A percentile compares a stretch with the other conserved stretches of the same genome.
Conservation (phyloP, 1,140 invertebrate genomes). For the Belonocnema kinseyi region DNA sequence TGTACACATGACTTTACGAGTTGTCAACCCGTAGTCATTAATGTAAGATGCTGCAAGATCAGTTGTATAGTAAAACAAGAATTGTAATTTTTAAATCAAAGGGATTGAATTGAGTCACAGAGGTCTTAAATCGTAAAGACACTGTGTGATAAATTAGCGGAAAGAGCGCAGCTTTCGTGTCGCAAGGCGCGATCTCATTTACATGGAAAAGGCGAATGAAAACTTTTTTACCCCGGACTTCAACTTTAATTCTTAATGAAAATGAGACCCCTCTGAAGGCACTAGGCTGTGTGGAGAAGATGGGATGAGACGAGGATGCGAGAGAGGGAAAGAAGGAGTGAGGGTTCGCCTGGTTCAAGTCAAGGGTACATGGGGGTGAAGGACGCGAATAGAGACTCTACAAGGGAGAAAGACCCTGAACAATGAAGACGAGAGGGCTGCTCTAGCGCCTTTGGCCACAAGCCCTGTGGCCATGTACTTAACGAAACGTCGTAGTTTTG, state of each 20-base stretch:
- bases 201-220: slow-evolving; percentile 66
- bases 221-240: slow-evolving; percentile 63
- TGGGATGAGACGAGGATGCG: slow-evolving; percentile 62
- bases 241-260: slow-evolving; percentile 71
- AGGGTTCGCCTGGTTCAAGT: slow-evolving; percentile 22
- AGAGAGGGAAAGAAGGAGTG: slow-evolving; percentile 46
- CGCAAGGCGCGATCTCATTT: slow-evolving; percentile 61
- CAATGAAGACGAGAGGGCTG: slow-evolving; percentile 72
- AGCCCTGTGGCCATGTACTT: slow-evolving; percentile 69
- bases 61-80: neutral
- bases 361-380: slow-evolving; percentile 44
- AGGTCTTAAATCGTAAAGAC: neutral
- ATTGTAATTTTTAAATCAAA: neutral
- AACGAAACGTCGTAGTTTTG: slow-evolving; percentile 65
- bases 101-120: slow-evolving; percentile 3
- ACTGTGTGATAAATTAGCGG: slow-evolving; percentile 17
- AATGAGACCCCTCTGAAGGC: slow-evolving; percentile 67
- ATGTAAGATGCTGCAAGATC: neutral
- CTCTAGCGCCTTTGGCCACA: slow-evolving; percentile 73
- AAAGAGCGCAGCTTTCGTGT: slow-evolving; percentile 9
- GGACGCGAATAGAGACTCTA: slow-evolving; percentile 48
- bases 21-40: neutral
- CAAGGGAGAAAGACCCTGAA: slow-evolving; percentile 64
- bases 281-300: slow-evolving; percentile 60
- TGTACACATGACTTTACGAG: too few relatives aligned